phyloP scores from a whole-genome alignment of 2,113 vertebrate genomes.

The Osmerus mordax region DNA sequence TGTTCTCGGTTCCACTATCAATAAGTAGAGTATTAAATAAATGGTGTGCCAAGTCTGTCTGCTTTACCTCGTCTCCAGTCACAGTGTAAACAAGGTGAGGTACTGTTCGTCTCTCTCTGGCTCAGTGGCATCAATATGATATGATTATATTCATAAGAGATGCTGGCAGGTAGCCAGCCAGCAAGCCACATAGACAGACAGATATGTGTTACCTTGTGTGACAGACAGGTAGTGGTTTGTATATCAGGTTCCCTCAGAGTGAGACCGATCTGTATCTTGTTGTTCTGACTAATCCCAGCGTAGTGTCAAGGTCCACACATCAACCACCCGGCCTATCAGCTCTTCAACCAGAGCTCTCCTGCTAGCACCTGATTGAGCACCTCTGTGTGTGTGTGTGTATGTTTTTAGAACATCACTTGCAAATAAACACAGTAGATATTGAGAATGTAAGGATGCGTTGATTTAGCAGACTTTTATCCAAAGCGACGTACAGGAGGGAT shows the following conservation, averaged over 20 bases:
- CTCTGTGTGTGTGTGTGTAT: constrained; percentile 1
- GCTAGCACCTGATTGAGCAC: background rate
- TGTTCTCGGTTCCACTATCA: background rate
- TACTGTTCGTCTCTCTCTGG: too few species aligned
- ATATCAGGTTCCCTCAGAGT: too few species aligned
- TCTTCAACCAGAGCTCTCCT: background rate
- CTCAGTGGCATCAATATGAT: too few species aligned
- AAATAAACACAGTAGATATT: too few species aligned
- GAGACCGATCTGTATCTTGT: background rate
- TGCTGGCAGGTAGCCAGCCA: too few species aligned
- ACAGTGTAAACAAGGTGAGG: too few species aligned
- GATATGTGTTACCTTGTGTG: too few species aligned
- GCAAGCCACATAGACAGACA: too few species aligned
- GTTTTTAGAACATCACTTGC: too few species aligned
- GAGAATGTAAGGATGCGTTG: background rate
- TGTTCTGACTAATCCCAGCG: background rate
- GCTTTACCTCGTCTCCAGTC: too few species aligned
- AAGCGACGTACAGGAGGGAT: background rate
- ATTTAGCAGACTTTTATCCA: background rate
- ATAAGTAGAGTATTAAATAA: background rate
- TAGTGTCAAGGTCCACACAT: background rate
- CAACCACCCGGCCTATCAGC: background rate
- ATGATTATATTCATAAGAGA: too few species aligned
- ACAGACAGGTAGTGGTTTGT: too few species aligned
- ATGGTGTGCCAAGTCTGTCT: background rate